These are phyloP conservation scores for Takifugu flavidus DNA, from an alignment of 2,113 vertebrate species.

Conservation along the genomic window DNA sequence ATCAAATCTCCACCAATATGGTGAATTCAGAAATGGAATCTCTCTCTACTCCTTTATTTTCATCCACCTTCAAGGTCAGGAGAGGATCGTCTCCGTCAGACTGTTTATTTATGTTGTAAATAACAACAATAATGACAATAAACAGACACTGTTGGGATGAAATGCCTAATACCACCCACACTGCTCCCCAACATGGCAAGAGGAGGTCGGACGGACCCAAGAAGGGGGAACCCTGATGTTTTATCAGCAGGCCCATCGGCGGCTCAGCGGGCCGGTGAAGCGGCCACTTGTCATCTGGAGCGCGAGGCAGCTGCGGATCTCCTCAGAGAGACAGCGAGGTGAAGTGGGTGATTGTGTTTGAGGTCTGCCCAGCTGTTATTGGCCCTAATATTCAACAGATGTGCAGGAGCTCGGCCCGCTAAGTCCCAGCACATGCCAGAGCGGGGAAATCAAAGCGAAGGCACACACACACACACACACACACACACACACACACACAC, in stretches of 20 bases:
- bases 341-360: conserved; percentile 77
- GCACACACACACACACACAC: conserved; percentile 13
- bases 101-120: conserved; percentile 60
- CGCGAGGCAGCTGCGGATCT: conserved; percentile 72
- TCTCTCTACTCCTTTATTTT: not conserved
- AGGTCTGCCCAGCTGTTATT: conserved; percentile 78
- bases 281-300: conserved; percentile 71
- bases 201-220: conserved; percentile 22
- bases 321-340: conserved; percentile 72
- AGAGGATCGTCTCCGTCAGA: conserved; percentile 41
- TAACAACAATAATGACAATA: conserved; percentile 59
- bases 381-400: conserved; percentile 76
- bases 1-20: too few relatives aligned
- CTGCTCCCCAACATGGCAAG: conserved; percentile 61
- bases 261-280: conserved; percentile 46
- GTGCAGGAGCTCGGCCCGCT: conserved; percentile 61
- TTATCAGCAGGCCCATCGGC: conserved; percentile 37
- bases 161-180: conserved; percentile 66
- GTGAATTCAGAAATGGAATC: too few relatives aligned
- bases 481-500: conserved; percentile 29
- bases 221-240: conserved; percentile 9
- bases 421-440: conserved; percentile 67
- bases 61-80: conserved; percentile 7
- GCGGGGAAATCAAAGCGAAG: conserved; percentile 64
- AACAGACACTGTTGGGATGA: conserved; percentile 56